phyloP scores from a whole-genome alignment of 2,888 invertebrate genomes.

The Bellardia pandia region DNA sequence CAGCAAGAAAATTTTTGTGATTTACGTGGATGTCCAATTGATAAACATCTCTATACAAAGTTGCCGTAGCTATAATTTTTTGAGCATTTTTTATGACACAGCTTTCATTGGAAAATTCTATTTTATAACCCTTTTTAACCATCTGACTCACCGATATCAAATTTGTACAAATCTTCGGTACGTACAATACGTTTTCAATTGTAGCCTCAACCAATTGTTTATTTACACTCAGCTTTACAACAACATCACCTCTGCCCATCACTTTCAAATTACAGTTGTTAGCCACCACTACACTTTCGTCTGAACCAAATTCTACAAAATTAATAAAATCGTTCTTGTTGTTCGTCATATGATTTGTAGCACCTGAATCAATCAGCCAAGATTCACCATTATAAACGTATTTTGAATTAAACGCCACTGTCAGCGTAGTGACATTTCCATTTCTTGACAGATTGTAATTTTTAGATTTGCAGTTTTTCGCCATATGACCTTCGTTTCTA shows the following conservation, averaged over 20 bases:
- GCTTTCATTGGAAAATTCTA: too few species aligned
- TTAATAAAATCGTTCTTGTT: constrained; percentile 12
- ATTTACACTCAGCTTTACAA: too few species aligned
- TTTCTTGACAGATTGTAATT: neutral
- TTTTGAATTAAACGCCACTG: constrained; percentile 8
- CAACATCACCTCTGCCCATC: constrained; percentile 21
- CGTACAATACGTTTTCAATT: too few species aligned
- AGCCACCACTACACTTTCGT: constrained; percentile 19
- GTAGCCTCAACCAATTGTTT: too few species aligned
- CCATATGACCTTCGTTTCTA: constrained; percentile 51
- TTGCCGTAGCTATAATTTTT: too few species aligned
- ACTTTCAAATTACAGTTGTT: constrained; percentile 37
- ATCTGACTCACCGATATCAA: too few species aligned
- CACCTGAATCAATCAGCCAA: constrained; percentile 36
- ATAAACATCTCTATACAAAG: too few species aligned
- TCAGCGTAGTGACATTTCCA: neutral
- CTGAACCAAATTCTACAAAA: constrained; percentile 12
- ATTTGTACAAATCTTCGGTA: too few species aligned
- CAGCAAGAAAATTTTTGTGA: too few species aligned
- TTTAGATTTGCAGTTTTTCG: constrained; percentile 28
- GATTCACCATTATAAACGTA: neutral
- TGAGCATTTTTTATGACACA: too few species aligned
- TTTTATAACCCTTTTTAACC: too few species aligned
- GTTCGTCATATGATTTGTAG: constrained; percentile 35
- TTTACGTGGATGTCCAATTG: too few species aligned